A percentile compares a stretch with the other conserved stretches of the same genome.
phyloP scores from a whole-genome alignment of 2,113 vertebrate genomes.

The Entomyzon cyanotis region DNA sequence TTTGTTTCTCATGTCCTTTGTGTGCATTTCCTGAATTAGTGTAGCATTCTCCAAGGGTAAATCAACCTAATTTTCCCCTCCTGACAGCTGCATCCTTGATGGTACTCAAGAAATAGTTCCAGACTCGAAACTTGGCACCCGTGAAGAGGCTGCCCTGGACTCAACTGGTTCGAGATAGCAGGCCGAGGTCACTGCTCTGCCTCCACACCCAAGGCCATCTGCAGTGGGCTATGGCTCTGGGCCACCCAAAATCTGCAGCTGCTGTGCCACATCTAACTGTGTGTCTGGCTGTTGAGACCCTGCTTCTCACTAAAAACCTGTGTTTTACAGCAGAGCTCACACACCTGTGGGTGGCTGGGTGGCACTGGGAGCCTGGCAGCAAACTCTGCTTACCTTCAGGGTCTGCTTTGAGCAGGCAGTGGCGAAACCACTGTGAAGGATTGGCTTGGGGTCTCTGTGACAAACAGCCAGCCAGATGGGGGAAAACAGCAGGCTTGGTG shows the following conservation, averaged over 20 bases:
- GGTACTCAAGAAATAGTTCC: neutral
- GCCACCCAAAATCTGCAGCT: neutral
- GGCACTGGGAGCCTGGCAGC: neutral
- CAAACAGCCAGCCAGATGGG: neutral
- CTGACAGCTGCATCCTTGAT: conserved; percentile 26
- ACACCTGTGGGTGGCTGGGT: neutral
- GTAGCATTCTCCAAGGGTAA: neutral
- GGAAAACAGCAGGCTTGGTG: neutral
- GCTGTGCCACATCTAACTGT: neutral
- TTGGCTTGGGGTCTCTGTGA: neutral
- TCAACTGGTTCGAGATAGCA: neutral
- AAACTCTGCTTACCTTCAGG: neutral
- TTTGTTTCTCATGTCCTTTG: conserved; percentile 45
- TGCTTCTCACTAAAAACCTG: neutral
- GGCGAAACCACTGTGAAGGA: neutral
- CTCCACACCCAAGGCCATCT: too few species aligned
- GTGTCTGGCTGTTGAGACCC: neutral
- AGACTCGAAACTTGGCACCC: neutral
- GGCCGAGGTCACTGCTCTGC: neutral
- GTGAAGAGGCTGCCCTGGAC: neutral
- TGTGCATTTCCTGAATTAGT: conserved; percentile 48
- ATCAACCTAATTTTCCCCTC: conserved; percentile 28
- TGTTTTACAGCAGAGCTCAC: neutral
- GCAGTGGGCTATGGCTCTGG: neutral
- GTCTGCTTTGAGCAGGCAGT: neutral